Evolutionary conservation across 2,797 vertebrate species (phyloP).

Genomic region (Leptatherina wallacei): DNA sequence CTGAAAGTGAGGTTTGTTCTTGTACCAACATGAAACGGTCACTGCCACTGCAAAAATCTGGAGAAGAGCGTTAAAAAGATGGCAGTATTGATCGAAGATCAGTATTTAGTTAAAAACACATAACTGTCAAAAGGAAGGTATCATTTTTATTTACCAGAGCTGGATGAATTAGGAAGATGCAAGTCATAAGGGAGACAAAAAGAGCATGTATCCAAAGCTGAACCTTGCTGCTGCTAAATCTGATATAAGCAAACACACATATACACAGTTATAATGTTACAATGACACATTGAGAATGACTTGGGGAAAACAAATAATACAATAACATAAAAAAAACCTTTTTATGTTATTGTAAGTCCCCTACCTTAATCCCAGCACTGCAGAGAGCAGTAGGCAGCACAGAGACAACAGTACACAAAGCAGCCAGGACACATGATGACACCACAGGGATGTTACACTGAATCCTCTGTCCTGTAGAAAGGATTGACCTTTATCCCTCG

Average conservation of each 20-base stretch:
- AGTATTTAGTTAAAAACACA: neutral
- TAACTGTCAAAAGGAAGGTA: neutral
- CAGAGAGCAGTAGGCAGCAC: conserved; percentile 70
- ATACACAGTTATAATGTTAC: neutral
- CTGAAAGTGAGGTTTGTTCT: conserved; percentile 60
- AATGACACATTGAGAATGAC: neutral
- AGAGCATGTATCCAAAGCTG: conserved; percentile 83
- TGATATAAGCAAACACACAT: conserved; percentile 53
- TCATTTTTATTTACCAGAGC: conserved; percentile 70
- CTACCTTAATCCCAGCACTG: conserved; percentile 82
- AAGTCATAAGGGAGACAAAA: conserved; percentile 81
- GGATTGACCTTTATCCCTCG: neutral
- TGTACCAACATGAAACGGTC: conserved; percentile 72
- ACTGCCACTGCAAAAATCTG: conserved; percentile 82
- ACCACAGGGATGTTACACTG: conserved; percentile 51
- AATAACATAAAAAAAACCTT: neutral
- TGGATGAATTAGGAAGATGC: conserved; percentile 84
- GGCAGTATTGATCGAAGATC: neutral
- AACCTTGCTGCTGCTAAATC: conserved; percentile 79
- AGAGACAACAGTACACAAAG: conserved; percentile 73
- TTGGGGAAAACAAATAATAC: neutral
- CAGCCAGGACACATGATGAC: conserved; percentile 71
- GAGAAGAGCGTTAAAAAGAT: conserved; percentile 19
- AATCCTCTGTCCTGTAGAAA: conserved; percentile 1
- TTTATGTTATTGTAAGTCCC: neutral